Percentiles rank a stretch among this genome's conserved stretches.
Conservation (phyloP, 1,140 invertebrate species). For the Sycobia sp. region DNA sequence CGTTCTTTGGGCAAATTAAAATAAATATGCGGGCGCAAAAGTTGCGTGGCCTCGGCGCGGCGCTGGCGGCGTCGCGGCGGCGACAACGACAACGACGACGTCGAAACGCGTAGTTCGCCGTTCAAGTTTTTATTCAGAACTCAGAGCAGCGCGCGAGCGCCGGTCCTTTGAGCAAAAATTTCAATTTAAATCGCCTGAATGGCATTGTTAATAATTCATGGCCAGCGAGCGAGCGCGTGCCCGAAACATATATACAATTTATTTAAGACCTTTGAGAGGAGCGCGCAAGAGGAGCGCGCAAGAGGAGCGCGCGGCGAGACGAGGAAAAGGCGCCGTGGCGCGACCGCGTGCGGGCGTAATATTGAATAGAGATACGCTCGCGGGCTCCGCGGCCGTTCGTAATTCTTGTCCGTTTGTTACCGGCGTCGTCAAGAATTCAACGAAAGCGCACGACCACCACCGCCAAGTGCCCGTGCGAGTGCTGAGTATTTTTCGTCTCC, state of each 20-base stretch:
- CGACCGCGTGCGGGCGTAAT: slow-evolving; percentile 18
- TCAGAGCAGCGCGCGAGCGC: not conserved
- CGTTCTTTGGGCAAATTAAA: slow-evolving; percentile 35
- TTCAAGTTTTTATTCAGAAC: slow-evolving; percentile 20
- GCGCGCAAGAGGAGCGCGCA: not conserved
- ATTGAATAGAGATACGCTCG: too few relatives aligned
- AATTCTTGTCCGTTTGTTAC: not conserved
- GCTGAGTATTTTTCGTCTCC: slow-evolving; percentile 1
- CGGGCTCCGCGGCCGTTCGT: not conserved
- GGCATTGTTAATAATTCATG: slow-evolving; percentile 35
- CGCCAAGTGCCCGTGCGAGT: not conserved
- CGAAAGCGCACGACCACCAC: not conserved
- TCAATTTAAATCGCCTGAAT: slow-evolving; percentile 35
- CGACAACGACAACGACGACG: not conserved
- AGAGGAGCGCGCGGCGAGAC: not conserved
- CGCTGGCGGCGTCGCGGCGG: not conserved
- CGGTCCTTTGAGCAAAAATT: slow-evolving; percentile 30
- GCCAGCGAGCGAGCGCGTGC: slow-evolving; percentile 1
- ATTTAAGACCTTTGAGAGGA: slow-evolving; percentile 31
- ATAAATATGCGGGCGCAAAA: slow-evolving; percentile 33
- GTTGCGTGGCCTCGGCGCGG: not conserved
- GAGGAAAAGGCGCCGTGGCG: too few relatives aligned
- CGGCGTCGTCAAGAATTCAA: slow-evolving; percentile 15
- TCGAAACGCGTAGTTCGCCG: not conserved
- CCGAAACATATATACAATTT: slow-evolving; percentile 29